A percentile compares a stretch with the other conserved stretches of the same genome.
Evolutionary conservation across 23 tunicate genomes (phyloP).

Genomic region (Aplidium turbinatum): DNA sequence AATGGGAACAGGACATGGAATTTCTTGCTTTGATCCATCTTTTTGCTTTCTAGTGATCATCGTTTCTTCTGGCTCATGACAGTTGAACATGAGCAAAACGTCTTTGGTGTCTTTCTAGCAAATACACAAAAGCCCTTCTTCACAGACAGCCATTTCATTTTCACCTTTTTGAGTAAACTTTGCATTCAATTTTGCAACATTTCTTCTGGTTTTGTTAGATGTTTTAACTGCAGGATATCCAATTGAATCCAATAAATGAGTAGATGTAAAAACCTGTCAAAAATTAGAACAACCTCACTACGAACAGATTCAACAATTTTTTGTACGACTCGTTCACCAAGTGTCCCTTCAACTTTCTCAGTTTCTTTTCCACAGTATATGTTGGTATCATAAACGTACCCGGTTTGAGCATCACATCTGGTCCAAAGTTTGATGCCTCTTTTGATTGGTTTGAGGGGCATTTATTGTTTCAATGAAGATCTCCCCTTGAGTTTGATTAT

Average conservation of each 20-base stretch:
- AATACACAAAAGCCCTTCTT: slow-evolving; percentile 17
- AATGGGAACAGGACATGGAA: slow-evolving; percentile 23
- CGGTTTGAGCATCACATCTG: slow-evolving; percentile 24
- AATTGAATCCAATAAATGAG: slow-evolving; percentile 10
- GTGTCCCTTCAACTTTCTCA: slow-evolving; percentile 26
- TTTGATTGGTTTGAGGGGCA: slow-evolving; percentile 10
- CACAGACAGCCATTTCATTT: slow-evolving; percentile 29
- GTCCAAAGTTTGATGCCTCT: slow-evolving; percentile 33
- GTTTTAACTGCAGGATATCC: slow-evolving; percentile 17
- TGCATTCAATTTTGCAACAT: slow-evolving; percentile 6
- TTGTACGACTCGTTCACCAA: slow-evolving; percentile 10
- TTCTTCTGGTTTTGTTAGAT: slow-evolving; percentile 20
- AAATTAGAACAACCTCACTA: slow-evolving; percentile 11
- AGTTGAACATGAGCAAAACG: slow-evolving; percentile 11
- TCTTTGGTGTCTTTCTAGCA: slow-evolving; percentile 10
- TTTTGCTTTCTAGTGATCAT: slow-evolving; percentile 13
- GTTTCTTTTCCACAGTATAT: slow-evolving; percentile 18
- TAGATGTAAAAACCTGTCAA: slow-evolving; percentile 19
- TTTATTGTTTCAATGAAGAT: slow-evolving; percentile 19
- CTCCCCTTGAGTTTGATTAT: slow-evolving; percentile 9
- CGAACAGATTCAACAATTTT: slow-evolving; percentile 5
- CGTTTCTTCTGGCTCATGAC: slow-evolving; percentile 3
- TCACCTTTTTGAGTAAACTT: slow-evolving; percentile 5
- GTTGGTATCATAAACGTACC: slow-evolving; percentile 22
- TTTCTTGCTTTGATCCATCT: slow-evolving; percentile 19